Conservation (phyloP, 2,888 invertebrate species). For the Sphaerophoria taeniata region DNA sequence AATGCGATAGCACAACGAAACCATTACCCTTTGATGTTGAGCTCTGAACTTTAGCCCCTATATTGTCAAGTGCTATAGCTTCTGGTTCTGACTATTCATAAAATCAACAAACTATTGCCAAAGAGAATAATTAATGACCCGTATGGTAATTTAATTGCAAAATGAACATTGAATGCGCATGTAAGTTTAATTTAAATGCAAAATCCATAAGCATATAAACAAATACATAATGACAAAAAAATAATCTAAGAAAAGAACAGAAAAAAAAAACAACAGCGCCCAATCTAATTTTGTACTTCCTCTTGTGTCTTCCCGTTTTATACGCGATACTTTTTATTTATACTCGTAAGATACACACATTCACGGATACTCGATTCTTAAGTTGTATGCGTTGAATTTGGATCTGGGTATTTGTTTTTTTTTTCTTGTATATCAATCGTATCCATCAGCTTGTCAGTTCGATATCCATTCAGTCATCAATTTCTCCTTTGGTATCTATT, state of each 20-base stretch:
- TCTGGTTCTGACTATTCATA: too few species aligned
- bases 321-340: slow-evolving; percentile 13
- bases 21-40: slow-evolving; percentile 26
- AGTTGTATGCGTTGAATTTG: slow-evolving; percentile 20
- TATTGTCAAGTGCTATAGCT: background rate
- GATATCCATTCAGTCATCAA: slow-evolving; percentile 75
- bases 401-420: slow-evolving; percentile 35
- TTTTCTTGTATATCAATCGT: slow-evolving; percentile 60
- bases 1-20: background rate
- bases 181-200: slow-evolving; percentile 61
- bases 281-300: slow-evolving; percentile 69
- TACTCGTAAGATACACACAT: background rate
- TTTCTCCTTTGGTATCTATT: slow-evolving; percentile 73
- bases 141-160: slow-evolving; percentile 58
- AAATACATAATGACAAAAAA: slow-evolving; percentile 24
- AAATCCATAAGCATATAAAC: slow-evolving; percentile 1
- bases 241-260: background rate
- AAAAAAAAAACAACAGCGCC: slow-evolving; percentile 29
- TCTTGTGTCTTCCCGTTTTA: slow-evolving; percentile 39
- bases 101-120: background rate
- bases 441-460: slow-evolving; percentile 74
- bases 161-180: slow-evolving; percentile 62
- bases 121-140: slow-evolving; percentile 59
- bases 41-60: slow-evolving; percentile 13
- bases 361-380: background rate